Conservation (phyloP, 2,888 invertebrate genomes). For the Smittia sp. region DNA sequence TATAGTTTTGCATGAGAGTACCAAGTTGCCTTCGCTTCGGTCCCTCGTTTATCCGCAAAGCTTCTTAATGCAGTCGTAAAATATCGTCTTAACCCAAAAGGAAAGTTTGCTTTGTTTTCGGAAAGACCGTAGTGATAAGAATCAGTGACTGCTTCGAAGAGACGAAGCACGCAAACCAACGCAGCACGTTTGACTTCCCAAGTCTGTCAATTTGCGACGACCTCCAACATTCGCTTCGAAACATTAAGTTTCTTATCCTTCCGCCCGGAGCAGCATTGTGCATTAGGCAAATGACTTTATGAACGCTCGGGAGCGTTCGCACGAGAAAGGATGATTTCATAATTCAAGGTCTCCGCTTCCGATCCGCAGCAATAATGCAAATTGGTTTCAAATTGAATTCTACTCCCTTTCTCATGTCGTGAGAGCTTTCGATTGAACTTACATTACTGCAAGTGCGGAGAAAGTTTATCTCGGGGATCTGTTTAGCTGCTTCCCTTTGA, state of each 20-base stretch:
- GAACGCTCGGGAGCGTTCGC: background rate
- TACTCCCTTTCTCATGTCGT: background rate
- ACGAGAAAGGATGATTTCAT: background rate
- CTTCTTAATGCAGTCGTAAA: slow-evolving; percentile 15
- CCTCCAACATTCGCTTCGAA: background rate
- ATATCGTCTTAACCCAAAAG: background rate
- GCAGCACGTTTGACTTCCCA: background rate
- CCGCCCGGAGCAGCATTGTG: background rate
- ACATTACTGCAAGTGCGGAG: too few relatives aligned
- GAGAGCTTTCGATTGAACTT: too few relatives aligned
- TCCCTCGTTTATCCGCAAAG: background rate
- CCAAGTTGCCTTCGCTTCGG: background rate
- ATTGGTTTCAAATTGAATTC: background rate
- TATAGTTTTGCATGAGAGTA: slow-evolving; percentile 8
- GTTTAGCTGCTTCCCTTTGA: too few relatives aligned
- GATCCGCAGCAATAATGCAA: background rate
- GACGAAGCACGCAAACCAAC: background rate
- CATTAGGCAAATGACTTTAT: slow-evolving; percentile 10
- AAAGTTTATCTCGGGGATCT: too few relatives aligned
- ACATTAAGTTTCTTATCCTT: background rate
- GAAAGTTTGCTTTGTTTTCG: background rate
- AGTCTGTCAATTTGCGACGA: background rate
- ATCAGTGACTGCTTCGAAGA: background rate
- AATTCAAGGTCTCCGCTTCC: background rate
- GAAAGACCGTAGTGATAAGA: background rate